A percentile compares a stretch with the other conserved stretches of the same genome.
Evolutionary conservation across 2,888 invertebrate species (phyloP).

Genomic region (Silvanus unidentatus): DNA sequence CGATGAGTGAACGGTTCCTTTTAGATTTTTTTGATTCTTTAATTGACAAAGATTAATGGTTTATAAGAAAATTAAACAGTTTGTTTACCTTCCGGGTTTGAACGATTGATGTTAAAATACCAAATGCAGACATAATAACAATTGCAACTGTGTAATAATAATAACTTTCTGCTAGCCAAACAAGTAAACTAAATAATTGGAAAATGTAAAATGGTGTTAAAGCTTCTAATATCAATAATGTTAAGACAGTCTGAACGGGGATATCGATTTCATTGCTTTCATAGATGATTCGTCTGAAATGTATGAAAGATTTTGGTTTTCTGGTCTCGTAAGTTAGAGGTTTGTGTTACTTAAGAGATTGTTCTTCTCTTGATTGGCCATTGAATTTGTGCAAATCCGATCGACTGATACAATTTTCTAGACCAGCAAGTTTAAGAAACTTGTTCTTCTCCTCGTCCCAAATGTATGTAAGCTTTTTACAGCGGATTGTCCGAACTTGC

Average conservation of each 20-base stretch:
- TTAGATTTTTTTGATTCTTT: slow-evolving; percentile 82
- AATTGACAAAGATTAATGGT: neutral
- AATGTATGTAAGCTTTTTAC: slow-evolving; percentile 77
- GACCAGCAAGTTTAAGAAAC: slow-evolving; percentile 67
- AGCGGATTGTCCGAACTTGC: slow-evolving; percentile 58
- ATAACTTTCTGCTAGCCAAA: slow-evolving; percentile 87
- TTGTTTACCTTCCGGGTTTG: slow-evolving; percentile 71
- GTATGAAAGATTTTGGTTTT: neutral
- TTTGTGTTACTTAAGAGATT: slow-evolving; percentile 54
- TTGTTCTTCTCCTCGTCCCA: slow-evolving; percentile 67
- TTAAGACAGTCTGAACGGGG: slow-evolving; percentile 66
- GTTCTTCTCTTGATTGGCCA: slow-evolving; percentile 54
- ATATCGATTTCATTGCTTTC: slow-evolving; percentile 80
- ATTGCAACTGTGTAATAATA: slow-evolving; percentile 85
- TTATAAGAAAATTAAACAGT: neutral
- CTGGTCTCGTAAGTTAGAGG: neutral
- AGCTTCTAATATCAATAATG: slow-evolving; percentile 73
- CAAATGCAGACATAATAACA: slow-evolving; percentile 74
- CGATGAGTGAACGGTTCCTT: slow-evolving; percentile 74
- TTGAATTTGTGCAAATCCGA: slow-evolving; percentile 57
- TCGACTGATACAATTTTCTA: slow-evolving; percentile 63
- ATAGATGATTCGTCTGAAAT: slow-evolving; percentile 66
- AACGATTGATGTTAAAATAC: slow-evolving; percentile 74
- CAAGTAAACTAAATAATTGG: slow-evolving; percentile 82
- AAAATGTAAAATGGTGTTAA: slow-evolving; percentile 94